Base-by-base conservation (phyloP, 1,140 invertebrate species). In the Ephestia elutella region DNA sequence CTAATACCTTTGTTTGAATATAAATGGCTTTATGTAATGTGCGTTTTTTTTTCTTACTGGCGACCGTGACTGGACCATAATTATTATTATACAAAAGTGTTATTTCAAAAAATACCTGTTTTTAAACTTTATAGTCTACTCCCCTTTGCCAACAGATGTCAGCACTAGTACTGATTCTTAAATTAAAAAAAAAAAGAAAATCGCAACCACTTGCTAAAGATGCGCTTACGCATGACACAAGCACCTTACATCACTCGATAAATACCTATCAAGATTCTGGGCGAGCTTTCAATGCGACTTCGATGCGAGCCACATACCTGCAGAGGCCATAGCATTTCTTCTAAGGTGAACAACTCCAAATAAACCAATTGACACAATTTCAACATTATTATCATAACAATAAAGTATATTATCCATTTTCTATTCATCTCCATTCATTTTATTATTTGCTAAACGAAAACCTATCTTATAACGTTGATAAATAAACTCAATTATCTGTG, bases 311-410 rank as follows among this genome's bases (percentile, higher is more conserved):
- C 64, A 60, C 75, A 69, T 80, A 74, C 78, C 73, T 57, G 38
- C 58, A 73, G 79, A 81, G 80, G 80, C 71, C 80, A 73, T 64
- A 68, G 56, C 75, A 83, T 81, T 81, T 83, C 77, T 81, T 80
- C 69, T 74, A 70, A 77, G 74, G 79, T 80, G 70, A 80, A 73
- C 73, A 73, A 79, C 68, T 76, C 54, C 30, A 49, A 62, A 35
- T n/a, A 51, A n/a, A 19, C n/a, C 13, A 50, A 11, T 21, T 4
- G 18, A 49, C 9, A 13, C 20, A 66, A 57, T 44, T 56, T 70
- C 49, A 63, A 62, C 51, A 38, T 56, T 74, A 67, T 20, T 15
- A 3, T 15, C 15, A 48, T 18, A 0, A 0, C 5, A 11, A 50
- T 61, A 71, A 56, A 65, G 61, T 49, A 25, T 18, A 59, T 44